Evolutionary conservation across 2,888 invertebrate species (phyloP).

Genomic region (Eubasilissa splendida): DNA sequence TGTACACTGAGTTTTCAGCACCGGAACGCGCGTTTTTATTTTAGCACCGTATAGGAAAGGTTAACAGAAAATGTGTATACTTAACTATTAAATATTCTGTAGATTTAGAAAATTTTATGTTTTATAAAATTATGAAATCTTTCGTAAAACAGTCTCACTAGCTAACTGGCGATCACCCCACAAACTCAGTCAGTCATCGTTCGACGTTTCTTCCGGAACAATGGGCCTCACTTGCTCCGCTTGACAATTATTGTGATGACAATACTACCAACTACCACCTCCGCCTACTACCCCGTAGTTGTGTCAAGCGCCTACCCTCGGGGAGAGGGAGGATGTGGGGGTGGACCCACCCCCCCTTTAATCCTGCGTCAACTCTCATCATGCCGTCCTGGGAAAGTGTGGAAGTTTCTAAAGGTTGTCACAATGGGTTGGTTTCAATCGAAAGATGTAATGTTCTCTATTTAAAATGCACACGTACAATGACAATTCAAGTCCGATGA

Average conservation of each 20-base stretch:
- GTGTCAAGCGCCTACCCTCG: neutral
- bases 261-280: conserved; percentile 30
- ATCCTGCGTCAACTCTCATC: conserved; percentile 55
- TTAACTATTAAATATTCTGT: no score
- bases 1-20: no score
- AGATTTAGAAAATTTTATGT: no score
- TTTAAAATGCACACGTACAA: neutral
- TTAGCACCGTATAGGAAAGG: no score
- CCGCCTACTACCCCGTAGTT: conserved; percentile 1
- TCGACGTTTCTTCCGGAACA: conserved; percentile 40
- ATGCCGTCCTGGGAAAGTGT: conserved; percentile 19
- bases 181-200: neutral
- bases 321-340: neutral
- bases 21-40: no score
- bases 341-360: conserved; percentile 48
- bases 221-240: conserved; percentile 55
- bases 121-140: no score
- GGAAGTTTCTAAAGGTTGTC: neutral
- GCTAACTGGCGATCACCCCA: no score
- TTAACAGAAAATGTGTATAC: no score
- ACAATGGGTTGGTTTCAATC: conserved; percentile 23
- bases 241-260: conserved; percentile 51
- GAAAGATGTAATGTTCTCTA: neutral
- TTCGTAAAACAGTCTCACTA: no score
- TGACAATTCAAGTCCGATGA: neutral